These are phyloP conservation scores for Micoletzkya japonica DNA, from an alignment of 2,888 invertebrate genomes.

Conservation along the genomic window DNA sequence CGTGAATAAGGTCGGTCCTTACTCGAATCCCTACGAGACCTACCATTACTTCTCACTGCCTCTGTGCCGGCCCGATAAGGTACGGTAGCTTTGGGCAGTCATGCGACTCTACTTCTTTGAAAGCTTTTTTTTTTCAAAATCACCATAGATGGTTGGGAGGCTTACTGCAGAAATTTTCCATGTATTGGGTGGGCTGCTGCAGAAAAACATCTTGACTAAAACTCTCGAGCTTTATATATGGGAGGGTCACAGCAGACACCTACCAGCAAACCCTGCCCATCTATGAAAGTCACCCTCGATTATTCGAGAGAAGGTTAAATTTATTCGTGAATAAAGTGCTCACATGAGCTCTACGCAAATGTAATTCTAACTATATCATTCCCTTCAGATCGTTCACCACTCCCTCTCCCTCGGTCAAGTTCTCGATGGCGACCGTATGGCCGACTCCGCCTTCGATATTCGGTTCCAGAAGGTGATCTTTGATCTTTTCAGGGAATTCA, in stretches of 20 bases:
- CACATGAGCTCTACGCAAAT: too few species aligned
- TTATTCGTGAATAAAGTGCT: too few species aligned
- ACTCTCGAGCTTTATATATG: too few species aligned
- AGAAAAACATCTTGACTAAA: too few species aligned
- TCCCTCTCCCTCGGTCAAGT: slow-evolving; percentile 69
- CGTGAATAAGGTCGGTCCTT: slow-evolving; percentile 70
- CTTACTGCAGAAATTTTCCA: too few species aligned
- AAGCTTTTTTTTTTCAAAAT: not conserved
- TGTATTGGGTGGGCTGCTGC: too few species aligned
- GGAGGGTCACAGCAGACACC: too few species aligned
- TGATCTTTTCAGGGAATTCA: slow-evolving; percentile 14
- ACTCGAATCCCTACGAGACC: slow-evolving; percentile 69
- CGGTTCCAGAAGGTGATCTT: slow-evolving; percentile 60
- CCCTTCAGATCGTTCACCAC: slow-evolving; percentile 67
- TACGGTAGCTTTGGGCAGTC: slow-evolving; percentile 56
- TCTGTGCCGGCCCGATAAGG: slow-evolving; percentile 68
- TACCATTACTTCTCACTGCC: slow-evolving; percentile 69
- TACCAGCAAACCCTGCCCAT: too few species aligned
- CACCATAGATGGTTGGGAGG: not conserved
- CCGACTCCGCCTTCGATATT: slow-evolving; percentile 67
- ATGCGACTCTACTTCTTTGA: not conserved
- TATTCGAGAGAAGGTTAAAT: too few species aligned
- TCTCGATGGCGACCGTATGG: slow-evolving; percentile 70
- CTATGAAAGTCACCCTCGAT: too few species aligned
- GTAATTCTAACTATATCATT: not conserved